Evolutionary conservation across 2,888 invertebrate species (phyloP).

Genomic region (Drosophila anceps): DNA sequence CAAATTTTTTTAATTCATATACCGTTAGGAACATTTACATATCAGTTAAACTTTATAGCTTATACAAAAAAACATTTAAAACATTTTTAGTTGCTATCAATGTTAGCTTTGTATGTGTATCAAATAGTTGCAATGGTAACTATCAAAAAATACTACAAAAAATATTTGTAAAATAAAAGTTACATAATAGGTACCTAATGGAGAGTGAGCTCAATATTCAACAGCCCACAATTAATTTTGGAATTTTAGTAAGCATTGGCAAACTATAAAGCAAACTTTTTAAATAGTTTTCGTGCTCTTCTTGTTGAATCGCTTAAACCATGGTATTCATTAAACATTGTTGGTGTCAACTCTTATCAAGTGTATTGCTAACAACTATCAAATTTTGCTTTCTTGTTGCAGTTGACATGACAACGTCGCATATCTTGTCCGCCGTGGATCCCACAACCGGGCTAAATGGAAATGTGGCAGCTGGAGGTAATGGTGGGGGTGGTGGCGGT

Average conservation of each 20-base stretch:
- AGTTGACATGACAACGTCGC: conserved; percentile 89
- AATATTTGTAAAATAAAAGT: not conserved
- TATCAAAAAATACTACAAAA: not conserved
- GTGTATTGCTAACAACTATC: conserved; percentile 15
- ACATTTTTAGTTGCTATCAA: not conserved
- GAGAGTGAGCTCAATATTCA: not conserved
- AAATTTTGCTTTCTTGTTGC: conserved; percentile 11
- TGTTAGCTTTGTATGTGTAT: not conserved
- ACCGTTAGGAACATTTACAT: too few relatives aligned
- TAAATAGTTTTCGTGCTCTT: not conserved
- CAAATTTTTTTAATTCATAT: not conserved
- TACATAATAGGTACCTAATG: not conserved
- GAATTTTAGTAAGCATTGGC: not conserved
- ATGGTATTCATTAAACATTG: not conserved
- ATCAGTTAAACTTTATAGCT: too few relatives aligned
- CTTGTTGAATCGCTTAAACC: too few relatives aligned
- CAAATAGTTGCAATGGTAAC: not conserved
- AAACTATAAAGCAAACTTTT: not conserved
- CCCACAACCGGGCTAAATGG: conserved; percentile 86
- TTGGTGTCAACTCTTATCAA: not conserved
- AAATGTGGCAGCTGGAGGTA: conserved; percentile 57
- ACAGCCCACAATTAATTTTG: not conserved
- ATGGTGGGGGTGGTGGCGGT: conserved; percentile 36
- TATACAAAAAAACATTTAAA: too few relatives aligned
- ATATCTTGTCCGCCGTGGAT: conserved; percentile 91